Conservation (phyloP, 2,113 vertebrate genomes). For the Oncorhynchus keta region DNA sequence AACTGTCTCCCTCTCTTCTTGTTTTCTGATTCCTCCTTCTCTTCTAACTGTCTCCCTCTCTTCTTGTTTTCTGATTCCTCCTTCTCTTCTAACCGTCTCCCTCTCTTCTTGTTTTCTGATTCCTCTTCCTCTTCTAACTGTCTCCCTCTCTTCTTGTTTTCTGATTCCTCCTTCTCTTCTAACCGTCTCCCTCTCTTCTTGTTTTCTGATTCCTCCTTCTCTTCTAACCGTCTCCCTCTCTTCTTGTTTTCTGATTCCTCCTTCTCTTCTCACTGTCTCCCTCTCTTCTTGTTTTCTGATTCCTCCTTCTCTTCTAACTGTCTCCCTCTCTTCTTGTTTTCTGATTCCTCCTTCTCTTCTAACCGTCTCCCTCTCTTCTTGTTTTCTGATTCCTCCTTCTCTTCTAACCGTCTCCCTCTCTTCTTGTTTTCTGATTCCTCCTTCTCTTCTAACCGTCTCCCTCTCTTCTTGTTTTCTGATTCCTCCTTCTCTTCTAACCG, state of each 20-base stretch:
- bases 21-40: constrained; percentile 8
- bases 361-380: not conserved
- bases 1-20: not conserved
- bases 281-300: no score
- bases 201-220: constrained; percentile 12
- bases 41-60: no score
- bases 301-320: no score
- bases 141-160: not conserved
- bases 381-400: constrained; percentile 11
- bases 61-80: constrained; percentile 11
- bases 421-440: constrained; percentile 11
- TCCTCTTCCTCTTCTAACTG: no score
- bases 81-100: no score
- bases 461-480: constrained; percentile 10
- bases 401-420: no score
- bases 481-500: no score
- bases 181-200: not conserved
- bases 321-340: not conserved
- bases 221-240: no score
- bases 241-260: no score
- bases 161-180: not conserved
- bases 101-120: no score
- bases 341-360: not conserved
- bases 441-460: no score
- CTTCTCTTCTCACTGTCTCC: not conserved